These are phyloP conservation scores for Pelochelys cantorii DNA, from an alignment of 2,797 vertebrate species.

Conservation along the genomic window DNA sequence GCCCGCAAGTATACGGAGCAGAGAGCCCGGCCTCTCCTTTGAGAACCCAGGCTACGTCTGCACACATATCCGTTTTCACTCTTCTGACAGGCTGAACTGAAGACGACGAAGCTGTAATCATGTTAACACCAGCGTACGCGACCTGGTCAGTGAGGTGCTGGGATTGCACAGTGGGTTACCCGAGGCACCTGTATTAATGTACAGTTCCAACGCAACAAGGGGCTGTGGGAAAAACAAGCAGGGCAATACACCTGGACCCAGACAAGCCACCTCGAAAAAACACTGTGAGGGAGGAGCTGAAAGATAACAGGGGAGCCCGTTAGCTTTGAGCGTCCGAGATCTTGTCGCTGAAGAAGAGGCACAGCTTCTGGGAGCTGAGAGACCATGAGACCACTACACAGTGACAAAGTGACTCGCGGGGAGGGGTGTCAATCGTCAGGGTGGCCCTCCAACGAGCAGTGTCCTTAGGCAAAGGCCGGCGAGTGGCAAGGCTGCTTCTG, in stretches of 20 bases:
- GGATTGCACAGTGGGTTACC: slow-evolving; percentile 41
- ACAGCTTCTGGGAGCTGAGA: slow-evolving; percentile 24
- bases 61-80: neutral
- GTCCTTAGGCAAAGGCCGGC: neutral
- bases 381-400: slow-evolving; percentile 38
- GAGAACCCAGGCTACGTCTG: neutral
- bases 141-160: slow-evolving; percentile 39
- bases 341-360: slow-evolving; percentile 44
- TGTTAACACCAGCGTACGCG: neutral
- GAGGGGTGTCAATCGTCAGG: neutral
- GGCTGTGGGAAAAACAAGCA: slow-evolving; percentile 5
- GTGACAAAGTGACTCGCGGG: neutral
- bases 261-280: slow-evolving; percentile 66
- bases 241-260: slow-evolving; percentile 54
- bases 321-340: slow-evolving; percentile 61
- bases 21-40: neutral
- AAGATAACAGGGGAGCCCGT: slow-evolving; percentile 57
- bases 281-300: slow-evolving; percentile 1
- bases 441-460: neutral
- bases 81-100: neutral
- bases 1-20: accelerated
- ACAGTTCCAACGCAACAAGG: slow-evolving; percentile 44
- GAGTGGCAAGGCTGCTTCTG: neutral
- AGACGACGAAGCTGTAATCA: neutral
- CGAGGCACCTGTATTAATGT: slow-evolving; percentile 43